Percentiles rank a stretch among this genome's conserved stretches.
phyloP scores from a whole-genome alignment of 2,113 vertebrate genomes.

The Rhodinocichla rosea region DNA sequence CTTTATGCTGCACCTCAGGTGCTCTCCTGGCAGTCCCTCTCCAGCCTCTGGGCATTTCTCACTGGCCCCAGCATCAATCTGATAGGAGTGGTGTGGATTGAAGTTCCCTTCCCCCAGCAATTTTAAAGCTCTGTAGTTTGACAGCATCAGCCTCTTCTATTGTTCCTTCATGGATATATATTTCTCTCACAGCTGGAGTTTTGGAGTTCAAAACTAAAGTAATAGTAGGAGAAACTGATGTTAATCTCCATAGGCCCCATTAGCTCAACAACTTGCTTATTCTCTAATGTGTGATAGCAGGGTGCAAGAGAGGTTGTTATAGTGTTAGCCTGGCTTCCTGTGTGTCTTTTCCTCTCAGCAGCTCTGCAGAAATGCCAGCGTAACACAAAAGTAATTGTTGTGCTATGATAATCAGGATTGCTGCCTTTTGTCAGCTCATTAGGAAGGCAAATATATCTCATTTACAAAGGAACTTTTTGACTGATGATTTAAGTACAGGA shows the following conservation, averaged over 20 bases:
- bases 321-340: background rate
- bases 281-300: slow-evolving; percentile 6
- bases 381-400: slow-evolving; percentile 26
- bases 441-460: slow-evolving; percentile 5
- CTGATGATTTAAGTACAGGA: background rate
- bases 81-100: background rate
- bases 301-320: background rate
- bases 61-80: background rate
- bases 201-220: background rate
- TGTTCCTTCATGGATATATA: background rate
- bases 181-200: background rate
- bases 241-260: slow-evolving; percentile 18
- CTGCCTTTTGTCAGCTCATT: background rate
- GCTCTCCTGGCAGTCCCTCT: background rate
- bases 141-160: background rate
- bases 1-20: background rate
- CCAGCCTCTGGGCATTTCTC: background rate
- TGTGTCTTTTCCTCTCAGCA: background rate
- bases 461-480: background rate
- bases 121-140: background rate
- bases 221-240: background rate
- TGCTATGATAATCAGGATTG: slow-evolving; percentile 28
- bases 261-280: background rate
- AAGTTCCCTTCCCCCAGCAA: background rate
- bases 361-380: background rate